phyloP scores from a whole-genome alignment of 2,113 vertebrate species.

The Gadus macrocephalus region DNA sequence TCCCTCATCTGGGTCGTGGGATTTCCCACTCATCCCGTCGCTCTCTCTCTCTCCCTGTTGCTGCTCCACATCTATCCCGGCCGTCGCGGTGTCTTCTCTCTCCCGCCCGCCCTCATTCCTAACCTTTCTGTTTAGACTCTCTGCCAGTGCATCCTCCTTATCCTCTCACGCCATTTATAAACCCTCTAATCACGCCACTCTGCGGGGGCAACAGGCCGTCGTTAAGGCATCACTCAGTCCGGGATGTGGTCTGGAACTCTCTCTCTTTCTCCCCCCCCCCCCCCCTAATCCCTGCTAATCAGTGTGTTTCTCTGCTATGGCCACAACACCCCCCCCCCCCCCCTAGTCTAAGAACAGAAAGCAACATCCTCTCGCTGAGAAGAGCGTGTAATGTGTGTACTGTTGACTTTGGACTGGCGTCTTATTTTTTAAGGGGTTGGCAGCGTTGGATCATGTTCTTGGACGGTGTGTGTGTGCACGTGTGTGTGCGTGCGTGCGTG shows the following conservation, averaged over 20 bases:
- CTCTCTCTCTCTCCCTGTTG: conserved; percentile 5
- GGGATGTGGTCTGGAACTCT: conserved; percentile 31
- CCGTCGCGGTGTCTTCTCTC: conserved; percentile 5
- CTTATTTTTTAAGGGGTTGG: too few species aligned
- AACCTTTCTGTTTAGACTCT: not conserved
- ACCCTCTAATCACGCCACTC: conserved; percentile 51
- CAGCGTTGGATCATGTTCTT: too few species aligned
- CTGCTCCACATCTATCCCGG: conserved; percentile 3
- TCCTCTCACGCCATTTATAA: not conserved
- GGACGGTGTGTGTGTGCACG: not conserved
- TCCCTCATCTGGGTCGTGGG: too few species aligned
- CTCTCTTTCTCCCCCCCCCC: too few species aligned
- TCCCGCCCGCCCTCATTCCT: not conserved
- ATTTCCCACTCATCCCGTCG: not conserved
- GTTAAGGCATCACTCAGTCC: conserved; percentile 32
- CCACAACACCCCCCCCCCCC: conserved; percentile 13
- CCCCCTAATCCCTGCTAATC: conserved; percentile 63
- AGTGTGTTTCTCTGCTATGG: conserved; percentile 50
- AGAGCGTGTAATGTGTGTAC: conserved; percentile 22
- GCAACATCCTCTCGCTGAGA: conserved; percentile 21
- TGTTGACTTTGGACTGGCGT: too few species aligned
- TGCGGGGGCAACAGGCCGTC: not conserved
- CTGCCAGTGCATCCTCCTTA: conserved; percentile 10
- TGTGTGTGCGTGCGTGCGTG: too few species aligned
- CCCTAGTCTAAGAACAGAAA: conserved; percentile 29